phyloP scores from a whole-genome alignment of 2,888 invertebrate genomes.

The Xanthia togata region DNA sequence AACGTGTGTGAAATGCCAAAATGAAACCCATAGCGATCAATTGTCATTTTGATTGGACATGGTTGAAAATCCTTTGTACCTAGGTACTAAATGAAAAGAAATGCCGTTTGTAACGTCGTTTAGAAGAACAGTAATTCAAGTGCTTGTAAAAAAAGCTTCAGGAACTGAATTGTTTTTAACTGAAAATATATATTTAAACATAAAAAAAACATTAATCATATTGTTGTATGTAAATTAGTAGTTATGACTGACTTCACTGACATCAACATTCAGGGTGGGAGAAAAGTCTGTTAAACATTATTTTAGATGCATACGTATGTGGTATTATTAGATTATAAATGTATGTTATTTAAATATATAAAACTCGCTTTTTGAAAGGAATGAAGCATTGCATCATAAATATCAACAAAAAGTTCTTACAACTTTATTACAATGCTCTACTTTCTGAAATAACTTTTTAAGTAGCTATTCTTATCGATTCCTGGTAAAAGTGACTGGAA shows the following conservation, averaged over 20 bases:
- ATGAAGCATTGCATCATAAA: slow-evolving; percentile 26
- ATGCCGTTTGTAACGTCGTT: neutral
- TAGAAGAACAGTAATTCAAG: neutral
- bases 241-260: neutral
- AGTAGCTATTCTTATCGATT: slow-evolving; percentile 27
- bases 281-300: neutral
- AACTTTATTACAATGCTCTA: slow-evolving; percentile 26
- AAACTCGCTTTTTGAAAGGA: slow-evolving; percentile 7
- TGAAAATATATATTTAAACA: neutral
- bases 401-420: slow-evolving; percentile 29
- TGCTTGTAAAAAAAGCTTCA: neutral
- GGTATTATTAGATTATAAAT: neutral
- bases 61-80: neutral
- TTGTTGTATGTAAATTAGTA: neutral
- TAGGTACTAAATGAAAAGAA: neutral
- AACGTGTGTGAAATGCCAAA: too few relatives aligned
- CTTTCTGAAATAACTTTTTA: slow-evolving; percentile 41
- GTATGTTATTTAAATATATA: slow-evolving; percentile 15
- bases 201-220: neutral
- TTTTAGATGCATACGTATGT: neutral
- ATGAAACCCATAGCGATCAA: too few relatives aligned
- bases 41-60: too few relatives aligned
- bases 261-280: neutral
- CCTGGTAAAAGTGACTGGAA: slow-evolving; percentile 23
- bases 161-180: neutral